These are phyloP conservation scores for Nymphalis urticae DNA, from an alignment of 2,888 invertebrate genomes.

Conservation along the genomic window DNA sequence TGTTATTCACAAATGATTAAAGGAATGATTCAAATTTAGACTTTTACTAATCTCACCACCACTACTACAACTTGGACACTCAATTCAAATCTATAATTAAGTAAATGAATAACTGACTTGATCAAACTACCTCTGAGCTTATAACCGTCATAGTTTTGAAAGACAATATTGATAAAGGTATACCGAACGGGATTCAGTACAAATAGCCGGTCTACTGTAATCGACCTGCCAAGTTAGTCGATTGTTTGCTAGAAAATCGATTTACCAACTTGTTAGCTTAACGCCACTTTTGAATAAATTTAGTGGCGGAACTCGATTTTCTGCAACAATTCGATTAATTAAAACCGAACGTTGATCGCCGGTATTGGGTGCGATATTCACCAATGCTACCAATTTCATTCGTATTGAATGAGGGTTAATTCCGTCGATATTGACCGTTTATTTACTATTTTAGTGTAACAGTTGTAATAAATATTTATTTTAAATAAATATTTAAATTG, in stretches of 20 bases:
- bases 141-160: not conserved
- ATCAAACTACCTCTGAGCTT: too few relatives aligned
- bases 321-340: conserved; percentile 37
- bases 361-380: conserved; percentile 10
- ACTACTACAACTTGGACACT: too few relatives aligned
- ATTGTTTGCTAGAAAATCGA: conserved; percentile 38
- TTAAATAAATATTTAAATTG: too few relatives aligned
- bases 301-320: conserved; percentile 33
- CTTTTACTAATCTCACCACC: too few relatives aligned
- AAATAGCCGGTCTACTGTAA: conserved; percentile 20
- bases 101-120: too few relatives aligned
- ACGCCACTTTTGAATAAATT: conserved; percentile 31
- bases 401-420: not conserved
- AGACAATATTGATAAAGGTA: conserved; percentile 1
- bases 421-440: not conserved
- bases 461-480: too few relatives aligned
- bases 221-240: conserved; percentile 14
- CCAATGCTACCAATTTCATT: conserved; percentile 16
- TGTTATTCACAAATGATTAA: too few relatives aligned
- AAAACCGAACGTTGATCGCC: conserved; percentile 34
- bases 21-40: too few relatives aligned
- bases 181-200: not conserved
- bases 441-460: not conserved
- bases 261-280: conserved; percentile 39
- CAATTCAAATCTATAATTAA: too few relatives aligned